Evolutionary conservation across 2,113 vertebrate genomes (phyloP).

Genomic region (Chaenogobius annularis): DNA sequence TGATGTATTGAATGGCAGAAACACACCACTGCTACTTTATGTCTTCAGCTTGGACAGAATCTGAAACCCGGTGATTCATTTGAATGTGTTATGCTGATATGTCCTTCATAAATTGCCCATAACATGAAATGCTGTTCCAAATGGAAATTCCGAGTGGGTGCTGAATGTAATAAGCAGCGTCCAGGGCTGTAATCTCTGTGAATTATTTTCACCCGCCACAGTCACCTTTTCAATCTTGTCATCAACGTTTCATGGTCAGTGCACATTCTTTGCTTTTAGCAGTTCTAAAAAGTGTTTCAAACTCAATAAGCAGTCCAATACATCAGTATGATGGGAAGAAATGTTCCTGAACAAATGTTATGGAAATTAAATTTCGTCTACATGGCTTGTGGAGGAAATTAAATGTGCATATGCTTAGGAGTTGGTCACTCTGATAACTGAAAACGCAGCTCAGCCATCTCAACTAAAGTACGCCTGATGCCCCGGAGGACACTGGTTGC

Average conservation of each 20-base stretch:
- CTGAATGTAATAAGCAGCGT: slow-evolving; percentile 13
- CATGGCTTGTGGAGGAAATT: slow-evolving; percentile 42
- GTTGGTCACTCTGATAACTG: slow-evolving; percentile 19
- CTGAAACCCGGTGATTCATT: slow-evolving; percentile 27
- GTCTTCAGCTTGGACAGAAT: background rate
- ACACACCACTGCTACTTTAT: background rate
- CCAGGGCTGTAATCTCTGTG: slow-evolving; percentile 16
- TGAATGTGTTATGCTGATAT: slow-evolving; percentile 48
- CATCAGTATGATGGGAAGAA: slow-evolving; percentile 58
- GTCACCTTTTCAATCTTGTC: slow-evolving; percentile 25
- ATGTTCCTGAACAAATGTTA: slow-evolving; percentile 64
- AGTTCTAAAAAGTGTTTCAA: slow-evolving; percentile 50
- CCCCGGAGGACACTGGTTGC: background rate
- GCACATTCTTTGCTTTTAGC: slow-evolving; percentile 38
- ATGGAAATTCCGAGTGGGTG: slow-evolving; percentile 9
- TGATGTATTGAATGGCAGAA: background rate
- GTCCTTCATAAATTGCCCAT: slow-evolving; percentile 22
- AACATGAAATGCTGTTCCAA: slow-evolving; percentile 20
- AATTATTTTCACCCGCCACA: background rate
- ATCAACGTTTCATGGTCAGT: slow-evolving; percentile 39
- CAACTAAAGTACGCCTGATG: background rate
- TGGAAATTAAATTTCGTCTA: slow-evolving; percentile 73
- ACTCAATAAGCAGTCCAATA: slow-evolving; percentile 68
- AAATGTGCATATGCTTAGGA: slow-evolving; percentile 61
- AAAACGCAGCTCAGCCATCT: slow-evolving; percentile 4